Evolutionary conservation across 2,113 vertebrate genomes (phyloP).

Genomic region (Butorides virescens): DNA sequence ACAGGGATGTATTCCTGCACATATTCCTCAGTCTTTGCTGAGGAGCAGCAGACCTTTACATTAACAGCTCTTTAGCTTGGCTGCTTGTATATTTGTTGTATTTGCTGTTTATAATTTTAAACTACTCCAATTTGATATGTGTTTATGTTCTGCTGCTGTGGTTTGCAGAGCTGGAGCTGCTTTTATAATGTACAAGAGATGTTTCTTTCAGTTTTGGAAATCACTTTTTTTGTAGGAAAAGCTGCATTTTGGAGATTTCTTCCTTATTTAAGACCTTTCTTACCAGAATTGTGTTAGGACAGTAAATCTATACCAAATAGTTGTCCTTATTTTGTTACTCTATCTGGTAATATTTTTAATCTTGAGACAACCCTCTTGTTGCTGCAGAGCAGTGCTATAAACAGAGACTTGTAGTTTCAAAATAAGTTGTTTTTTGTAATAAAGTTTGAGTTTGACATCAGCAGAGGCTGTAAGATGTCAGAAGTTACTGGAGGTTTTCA

Average conservation of each 20-base stretch:
- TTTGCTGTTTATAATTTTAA: background rate
- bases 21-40: background rate
- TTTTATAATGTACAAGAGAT: background rate
- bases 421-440: background rate
- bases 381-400: background rate
- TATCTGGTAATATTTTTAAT: background rate
- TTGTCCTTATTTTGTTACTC: background rate
- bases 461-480: background rate
- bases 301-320: background rate
- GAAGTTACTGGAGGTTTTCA: background rate
- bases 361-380: background rate
- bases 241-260: background rate
- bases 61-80: background rate
- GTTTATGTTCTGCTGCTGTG: background rate
- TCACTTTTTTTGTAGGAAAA: background rate
- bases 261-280: background rate
- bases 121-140: background rate
- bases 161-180: background rate
- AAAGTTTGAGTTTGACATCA: background rate
- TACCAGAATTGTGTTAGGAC: background rate
- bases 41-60: background rate
- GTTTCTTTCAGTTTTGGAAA: background rate
- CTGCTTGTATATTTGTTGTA: background rate
- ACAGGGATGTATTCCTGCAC: background rate
- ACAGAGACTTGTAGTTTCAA: background rate